These are phyloP conservation scores for Prosapia bicincta DNA, from an alignment of 2,888 invertebrate genomes.

Conservation along the genomic window DNA sequence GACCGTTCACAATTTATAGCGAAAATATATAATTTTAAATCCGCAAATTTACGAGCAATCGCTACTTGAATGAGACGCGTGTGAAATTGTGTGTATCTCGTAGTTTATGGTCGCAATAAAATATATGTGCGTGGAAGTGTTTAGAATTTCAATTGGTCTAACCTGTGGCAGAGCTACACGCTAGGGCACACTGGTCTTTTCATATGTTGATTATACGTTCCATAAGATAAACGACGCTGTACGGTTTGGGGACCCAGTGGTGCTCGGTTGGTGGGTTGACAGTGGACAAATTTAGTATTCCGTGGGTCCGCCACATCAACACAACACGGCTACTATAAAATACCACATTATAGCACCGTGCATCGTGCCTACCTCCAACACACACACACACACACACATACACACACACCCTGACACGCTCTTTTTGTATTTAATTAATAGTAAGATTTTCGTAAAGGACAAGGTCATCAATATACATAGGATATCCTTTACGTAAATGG, in stretches of 20 bases:
- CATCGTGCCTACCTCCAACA: neutral
- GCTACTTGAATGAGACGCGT: neutral
- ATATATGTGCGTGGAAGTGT: neutral
- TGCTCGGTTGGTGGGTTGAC: conserved; percentile 18
- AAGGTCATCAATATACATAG: too few relatives aligned
- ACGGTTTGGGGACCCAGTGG: conserved; percentile 2
- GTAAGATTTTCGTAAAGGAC: too few relatives aligned
- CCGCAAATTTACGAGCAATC: neutral
- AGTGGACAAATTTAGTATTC: conserved; percentile 12
- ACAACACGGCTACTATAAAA: conserved; percentile 5
- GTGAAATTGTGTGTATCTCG: neutral
- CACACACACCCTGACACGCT: neutral
- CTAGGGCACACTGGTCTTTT: neutral
- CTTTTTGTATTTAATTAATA: too few relatives aligned
- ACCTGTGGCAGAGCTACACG: neutral
- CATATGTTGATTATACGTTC: neutral
- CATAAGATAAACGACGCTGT: neutral
- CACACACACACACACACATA: neutral
- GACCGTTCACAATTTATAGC: neutral
- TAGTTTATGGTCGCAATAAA: neutral
- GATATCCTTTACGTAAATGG: too few relatives aligned
- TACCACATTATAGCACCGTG: neutral
- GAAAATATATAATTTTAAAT: neutral
- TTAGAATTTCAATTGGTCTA: neutral
- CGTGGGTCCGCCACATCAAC: conserved; percentile 22